These are phyloP conservation scores for Xenopus laevis DNA, from an alignment of 2,113 vertebrate species.

Conservation along the genomic window DNA sequence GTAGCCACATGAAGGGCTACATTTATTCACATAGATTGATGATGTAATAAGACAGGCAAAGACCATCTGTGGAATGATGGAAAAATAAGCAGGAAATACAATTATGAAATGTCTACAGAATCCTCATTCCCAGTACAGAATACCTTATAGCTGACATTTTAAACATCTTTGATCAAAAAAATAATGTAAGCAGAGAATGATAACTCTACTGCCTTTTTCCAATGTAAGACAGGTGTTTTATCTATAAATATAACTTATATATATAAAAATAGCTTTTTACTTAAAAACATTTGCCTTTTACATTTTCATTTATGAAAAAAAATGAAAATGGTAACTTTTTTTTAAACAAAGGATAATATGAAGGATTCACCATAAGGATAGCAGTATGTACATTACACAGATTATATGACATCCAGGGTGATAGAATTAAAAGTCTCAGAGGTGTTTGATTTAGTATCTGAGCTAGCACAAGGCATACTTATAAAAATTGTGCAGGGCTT, in stretches of 20 bases:
- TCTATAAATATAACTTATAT: slow-evolving; percentile 19
- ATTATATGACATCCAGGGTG: too few species aligned
- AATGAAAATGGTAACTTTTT: background rate
- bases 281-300: background rate
- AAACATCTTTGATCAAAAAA: slow-evolving; percentile 35
- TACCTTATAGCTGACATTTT: slow-evolving; percentile 16
- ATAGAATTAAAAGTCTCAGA: too few species aligned
- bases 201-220: slow-evolving; percentile 15
- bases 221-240: slow-evolving; percentile 20
- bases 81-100: slow-evolving; percentile 26
- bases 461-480: too few species aligned
- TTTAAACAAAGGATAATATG: too few species aligned
- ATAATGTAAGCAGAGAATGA: slow-evolving; percentile 17
- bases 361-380: too few species aligned
- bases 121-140: slow-evolving; percentile 26
- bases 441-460: too few species aligned
- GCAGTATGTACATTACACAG: too few species aligned
- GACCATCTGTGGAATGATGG: slow-evolving; percentile 14
- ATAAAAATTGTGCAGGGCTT: too few species aligned
- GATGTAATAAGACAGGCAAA: slow-evolving; percentile 28
- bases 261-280: background rate
- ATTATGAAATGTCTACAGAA: slow-evolving; percentile 18
- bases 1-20: slow-evolving; percentile 3
- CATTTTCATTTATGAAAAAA: background rate
- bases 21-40: slow-evolving; percentile 6